Evolutionary conservation across 2,797 vertebrate genomes (phyloP), one percentile per base, ranked within the genome.

Genomic region (Macropodus opercularis): DNA sequence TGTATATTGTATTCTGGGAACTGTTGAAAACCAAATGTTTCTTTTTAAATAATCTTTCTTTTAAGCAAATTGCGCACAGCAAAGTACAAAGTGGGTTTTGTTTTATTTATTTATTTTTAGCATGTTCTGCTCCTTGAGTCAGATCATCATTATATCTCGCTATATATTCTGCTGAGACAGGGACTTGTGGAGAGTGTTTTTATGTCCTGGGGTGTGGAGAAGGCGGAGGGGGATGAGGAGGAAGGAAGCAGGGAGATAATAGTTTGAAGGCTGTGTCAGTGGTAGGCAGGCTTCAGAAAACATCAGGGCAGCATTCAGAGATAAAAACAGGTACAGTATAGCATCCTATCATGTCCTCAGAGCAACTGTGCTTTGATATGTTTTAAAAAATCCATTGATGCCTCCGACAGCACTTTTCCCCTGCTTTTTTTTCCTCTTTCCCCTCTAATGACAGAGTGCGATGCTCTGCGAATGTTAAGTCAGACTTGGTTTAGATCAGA

Each of bases 291-390:
- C 86, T 88, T 87, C 83, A 77, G 78, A 85, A 90, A 87, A 87
- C 83, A 89, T 91, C 88, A 89, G 85, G 85, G 75, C 81, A 84
- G 80, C 75, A 76, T 82, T 90, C 22, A 42, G 77, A 88, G 90
- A 90, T 90, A 89, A 90, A 92, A 91, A 89, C 91, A 91, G 89
- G n/a, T n/a, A n/a, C n/a, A n/a, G 86, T 91, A 87, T 85, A 85
- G 72, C 82, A 72, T 75, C 79, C 84, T 83, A 89, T 92, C 90
- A 84, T 90, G 85, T 91, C 88, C 85, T 82, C 84, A 71, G 84
- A 90, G 90, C 76, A 85, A 77, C 81, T 51, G 54, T 5, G 62
- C 90, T 92, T 93, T 92, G 89, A 92, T 93, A 90, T 89, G 60
- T 78, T 87, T 54, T 69, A 58, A 74, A 88, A 84, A 81, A 86